A percentile compares a stretch with the other conserved stretches of the same genome.
These are phyloP conservation scores for Akabosia matsudoensis DNA, from an alignment of 1,140 invertebrate species.

Conservation along the genomic window DNA sequence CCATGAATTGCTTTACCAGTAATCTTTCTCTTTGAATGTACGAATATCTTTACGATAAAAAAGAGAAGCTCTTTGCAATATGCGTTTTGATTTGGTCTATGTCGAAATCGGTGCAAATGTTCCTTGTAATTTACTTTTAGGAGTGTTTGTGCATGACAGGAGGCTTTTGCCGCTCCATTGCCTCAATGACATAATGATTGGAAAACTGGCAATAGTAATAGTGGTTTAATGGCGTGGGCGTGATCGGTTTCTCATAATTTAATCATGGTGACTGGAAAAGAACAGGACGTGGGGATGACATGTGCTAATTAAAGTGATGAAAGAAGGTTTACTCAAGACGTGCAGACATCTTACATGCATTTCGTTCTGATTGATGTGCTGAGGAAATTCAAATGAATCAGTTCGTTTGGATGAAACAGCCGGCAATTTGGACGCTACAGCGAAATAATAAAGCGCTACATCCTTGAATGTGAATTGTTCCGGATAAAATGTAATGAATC, in stretches of 20 bases:
- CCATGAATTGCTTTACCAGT: neutral
- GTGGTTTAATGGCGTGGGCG: neutral
- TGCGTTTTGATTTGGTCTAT: too few relatives aligned
- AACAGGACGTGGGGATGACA: neutral
- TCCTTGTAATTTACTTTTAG: too few relatives aligned
- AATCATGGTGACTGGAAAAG: neutral
- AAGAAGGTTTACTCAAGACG: neutral
- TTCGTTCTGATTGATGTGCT: neutral
- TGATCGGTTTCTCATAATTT: neutral
- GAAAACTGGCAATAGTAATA: neutral
- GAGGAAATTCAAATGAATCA: neutral
- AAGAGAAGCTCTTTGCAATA: too few relatives aligned
- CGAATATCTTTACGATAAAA: too few relatives aligned
- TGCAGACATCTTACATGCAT: neutral
- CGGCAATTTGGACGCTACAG: too few relatives aligned
- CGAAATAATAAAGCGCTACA: too few relatives aligned
- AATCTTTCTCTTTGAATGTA: neutral
- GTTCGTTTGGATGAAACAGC: too few relatives aligned
- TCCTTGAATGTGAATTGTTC: too few relatives aligned
- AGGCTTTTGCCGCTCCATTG: neutral
- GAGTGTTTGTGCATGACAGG: too few relatives aligned
- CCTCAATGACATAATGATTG: neutral
- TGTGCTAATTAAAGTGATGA: slow-evolving; percentile 1
- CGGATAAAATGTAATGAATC: too few relatives aligned
- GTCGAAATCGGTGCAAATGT: too few relatives aligned